Evolutionary conservation across 2,113 vertebrate species (phyloP), one percentile per base, ranked within the genome.

Genomic region (Rafetus swinhoei): DNA sequence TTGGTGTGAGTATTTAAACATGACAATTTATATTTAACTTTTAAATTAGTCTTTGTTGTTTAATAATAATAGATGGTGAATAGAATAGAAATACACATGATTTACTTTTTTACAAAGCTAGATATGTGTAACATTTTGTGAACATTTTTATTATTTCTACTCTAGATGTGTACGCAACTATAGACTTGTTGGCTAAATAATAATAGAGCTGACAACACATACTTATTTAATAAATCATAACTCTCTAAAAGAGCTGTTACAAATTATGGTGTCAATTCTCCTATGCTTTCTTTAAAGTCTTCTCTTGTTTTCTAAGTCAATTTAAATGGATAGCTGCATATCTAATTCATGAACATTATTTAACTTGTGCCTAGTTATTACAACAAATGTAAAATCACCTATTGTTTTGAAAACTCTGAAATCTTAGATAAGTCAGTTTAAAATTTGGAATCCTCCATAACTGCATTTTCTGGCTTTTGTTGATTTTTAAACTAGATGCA

Each of bases 31-130:
- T 6, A 57, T 84, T 91, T 92, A 81, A 92, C 92, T 97, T 81
- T 12, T 91, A 69, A 95, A 91, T 82, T 94, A 52, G 93, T 96
- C 93, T 96, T 94, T 91, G 96, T 92, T 95, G 88, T 84, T 69
- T 85, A 57, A 88, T 88, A 94, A 86, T 87, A 87, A 53, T 62
- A 92, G 65, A 72, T 88, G 56, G 82, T 84, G 93, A 86, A 62
- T 90, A 55, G 94, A 82, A 92, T 87, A 91, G 91, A 95, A 95
- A 88, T 85, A 84, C 84, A 39, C 87, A 77, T 86, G 93, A 5
- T 62, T 93, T 53, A 72, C 72, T 80, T 69, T 89, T 53, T 84
- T 86, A 76, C 65, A 93, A 50, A 86, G 76, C 84, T 90, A 65
- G 53, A 81, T 39, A 9, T 18, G 24, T 89, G 87, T 56, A 85